Evolutionary conservation across 2,113 vertebrate species (phyloP).

Genomic region (Megaceryle maxima): DNA sequence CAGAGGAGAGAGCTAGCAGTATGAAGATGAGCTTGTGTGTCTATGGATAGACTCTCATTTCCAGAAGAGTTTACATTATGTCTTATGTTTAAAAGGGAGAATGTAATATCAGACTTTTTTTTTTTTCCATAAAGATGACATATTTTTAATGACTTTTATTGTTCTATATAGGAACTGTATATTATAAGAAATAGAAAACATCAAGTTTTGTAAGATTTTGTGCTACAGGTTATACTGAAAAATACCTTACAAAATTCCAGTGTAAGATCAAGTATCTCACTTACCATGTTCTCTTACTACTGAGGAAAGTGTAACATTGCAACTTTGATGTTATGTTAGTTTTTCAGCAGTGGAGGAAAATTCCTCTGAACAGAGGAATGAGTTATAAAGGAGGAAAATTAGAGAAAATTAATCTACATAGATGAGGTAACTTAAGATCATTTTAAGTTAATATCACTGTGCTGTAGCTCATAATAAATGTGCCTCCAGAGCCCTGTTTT

Average conservation of each 20-base stretch:
- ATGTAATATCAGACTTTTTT: not conserved
- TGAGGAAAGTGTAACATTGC: not conserved
- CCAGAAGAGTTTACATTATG: not conserved
- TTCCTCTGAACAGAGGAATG: not conserved
- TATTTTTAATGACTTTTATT: not conserved
- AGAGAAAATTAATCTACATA: not conserved
- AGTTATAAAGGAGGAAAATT: not conserved
- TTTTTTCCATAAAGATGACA: not conserved
- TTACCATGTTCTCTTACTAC: not conserved
- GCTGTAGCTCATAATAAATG: not conserved
- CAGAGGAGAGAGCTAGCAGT: not conserved
- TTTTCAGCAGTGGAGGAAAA: not conserved
- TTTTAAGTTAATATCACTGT: not conserved
- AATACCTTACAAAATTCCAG: not conserved
- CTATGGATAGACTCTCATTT: not conserved
- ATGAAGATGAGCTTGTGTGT: not conserved
- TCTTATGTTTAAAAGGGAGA: not conserved
- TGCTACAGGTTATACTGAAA: not conserved
- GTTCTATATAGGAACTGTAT: not conserved
- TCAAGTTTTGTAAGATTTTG: not conserved
- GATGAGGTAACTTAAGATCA: not conserved
- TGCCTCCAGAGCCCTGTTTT: not conserved
- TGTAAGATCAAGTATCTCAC: not conserved
- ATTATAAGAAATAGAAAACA: not conserved
- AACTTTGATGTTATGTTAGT: not conserved